phyloP scores from a whole-genome alignment of 2,888 invertebrate genomes.

The Eilema depressum region DNA sequence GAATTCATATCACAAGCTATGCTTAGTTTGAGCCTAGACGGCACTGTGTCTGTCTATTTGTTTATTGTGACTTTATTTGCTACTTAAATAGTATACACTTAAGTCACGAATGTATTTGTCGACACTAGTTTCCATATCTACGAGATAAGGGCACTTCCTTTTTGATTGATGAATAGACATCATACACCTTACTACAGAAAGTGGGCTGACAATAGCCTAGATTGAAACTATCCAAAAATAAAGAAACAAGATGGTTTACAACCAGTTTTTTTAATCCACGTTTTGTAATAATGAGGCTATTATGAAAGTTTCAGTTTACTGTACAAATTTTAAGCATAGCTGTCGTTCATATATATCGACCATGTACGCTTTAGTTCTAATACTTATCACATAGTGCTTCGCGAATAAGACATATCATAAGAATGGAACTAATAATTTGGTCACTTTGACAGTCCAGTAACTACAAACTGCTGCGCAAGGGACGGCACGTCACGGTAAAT shows the following conservation, averaged over 20 bases:
- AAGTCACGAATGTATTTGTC: neutral
- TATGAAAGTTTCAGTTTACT: neutral
- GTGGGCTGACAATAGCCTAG: neutral
- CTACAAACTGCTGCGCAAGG: constrained; percentile 4
- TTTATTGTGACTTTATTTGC: too few relatives aligned
- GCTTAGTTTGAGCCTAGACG: too few relatives aligned
- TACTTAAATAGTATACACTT: too few relatives aligned
- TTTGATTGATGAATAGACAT: neutral
- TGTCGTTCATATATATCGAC: neutral
- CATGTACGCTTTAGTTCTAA: constrained; percentile 13
- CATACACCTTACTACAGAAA: neutral
- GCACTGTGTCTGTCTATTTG: neutral
- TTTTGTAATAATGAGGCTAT: neutral
- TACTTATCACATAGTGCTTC: constrained; percentile 26
- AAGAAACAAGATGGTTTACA: neutral
- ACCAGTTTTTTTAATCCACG: neutral
- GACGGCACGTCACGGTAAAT: too few relatives aligned
- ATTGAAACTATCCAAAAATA: neutral
- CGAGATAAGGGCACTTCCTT: neutral
- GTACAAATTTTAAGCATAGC: constrained; percentile 22
- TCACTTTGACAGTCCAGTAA: neutral
- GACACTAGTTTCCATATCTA: neutral
- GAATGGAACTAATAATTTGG: constrained; percentile 12
- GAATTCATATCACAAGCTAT: neutral
- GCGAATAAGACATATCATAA: constrained; percentile 16